phyloP scores from a whole-genome alignment of 2,797 vertebrate genomes.

The Channa striata region DNA sequence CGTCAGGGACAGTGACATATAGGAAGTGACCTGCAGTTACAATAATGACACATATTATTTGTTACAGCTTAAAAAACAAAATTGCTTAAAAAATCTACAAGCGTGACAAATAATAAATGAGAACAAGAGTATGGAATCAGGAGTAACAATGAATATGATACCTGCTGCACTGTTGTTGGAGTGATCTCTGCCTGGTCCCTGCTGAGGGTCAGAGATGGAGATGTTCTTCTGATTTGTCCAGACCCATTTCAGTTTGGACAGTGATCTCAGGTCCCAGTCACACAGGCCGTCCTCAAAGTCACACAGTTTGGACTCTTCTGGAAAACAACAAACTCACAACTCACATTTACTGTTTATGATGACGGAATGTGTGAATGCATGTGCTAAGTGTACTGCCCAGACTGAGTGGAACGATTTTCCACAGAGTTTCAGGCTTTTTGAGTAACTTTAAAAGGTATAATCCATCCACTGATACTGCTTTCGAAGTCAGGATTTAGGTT shows the following conservation, averaged over 20 bases:
- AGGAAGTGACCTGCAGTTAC: constrained; percentile 84
- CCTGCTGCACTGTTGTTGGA: constrained; percentile 85
- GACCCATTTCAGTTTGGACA: constrained; percentile 65
- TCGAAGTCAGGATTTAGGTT: no score
- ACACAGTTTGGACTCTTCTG: constrained; percentile 67
- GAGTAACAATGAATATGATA: constrained; percentile 44
- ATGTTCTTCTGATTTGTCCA: constrained; percentile 74
- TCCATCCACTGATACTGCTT: no score
- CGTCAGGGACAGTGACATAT: constrained; percentile 75
- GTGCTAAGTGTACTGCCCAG: no score
- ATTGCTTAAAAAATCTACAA: neutral
- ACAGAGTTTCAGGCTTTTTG: no score
- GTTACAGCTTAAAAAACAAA: neutral
- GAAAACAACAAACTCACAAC: constrained; percentile 13
- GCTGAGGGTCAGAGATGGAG: constrained; percentile 57
- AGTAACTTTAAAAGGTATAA: no score
- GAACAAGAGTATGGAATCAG: neutral
- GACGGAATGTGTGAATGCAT: no score
- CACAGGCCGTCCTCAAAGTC: constrained; percentile 84
- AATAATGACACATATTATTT: neutral
- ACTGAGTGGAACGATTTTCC: no score
- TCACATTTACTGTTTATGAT: neutral
- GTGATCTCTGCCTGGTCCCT: constrained; percentile 89
- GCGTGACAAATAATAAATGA: neutral
- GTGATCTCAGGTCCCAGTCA: constrained; percentile 62